A percentile compares a stretch with the other conserved stretches of the same genome.
Evolutionary conservation across 2,113 vertebrate genomes (phyloP).

Genomic region (Psittacula cyanocephala): DNA sequence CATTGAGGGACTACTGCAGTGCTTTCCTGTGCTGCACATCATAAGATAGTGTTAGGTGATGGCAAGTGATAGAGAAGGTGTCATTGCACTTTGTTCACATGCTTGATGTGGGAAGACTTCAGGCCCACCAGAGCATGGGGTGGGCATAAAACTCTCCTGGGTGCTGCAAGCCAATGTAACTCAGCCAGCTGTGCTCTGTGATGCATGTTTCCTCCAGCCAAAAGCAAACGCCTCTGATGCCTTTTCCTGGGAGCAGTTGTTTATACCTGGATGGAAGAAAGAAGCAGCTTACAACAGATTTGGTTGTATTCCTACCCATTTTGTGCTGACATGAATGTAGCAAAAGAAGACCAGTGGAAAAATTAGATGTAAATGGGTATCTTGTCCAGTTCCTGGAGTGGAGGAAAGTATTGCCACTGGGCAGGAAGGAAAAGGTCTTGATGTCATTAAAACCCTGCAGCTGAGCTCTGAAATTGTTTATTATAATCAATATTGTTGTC

Average conservation of each 20-base stretch:
- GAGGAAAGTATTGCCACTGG: background rate
- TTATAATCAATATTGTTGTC: background rate
- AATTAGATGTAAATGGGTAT: background rate
- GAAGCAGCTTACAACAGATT: accelerated
- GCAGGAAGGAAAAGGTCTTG: background rate
- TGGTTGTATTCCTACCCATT: background rate
- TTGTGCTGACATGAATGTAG: background rate
- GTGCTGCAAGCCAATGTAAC: background rate
- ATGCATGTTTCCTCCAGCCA: background rate
- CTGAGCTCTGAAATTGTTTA: background rate
- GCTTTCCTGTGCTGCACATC: background rate
- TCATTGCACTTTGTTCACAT: background rate
- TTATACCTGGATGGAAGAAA: background rate
- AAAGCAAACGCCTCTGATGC: background rate
- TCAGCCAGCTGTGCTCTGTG: background rate
- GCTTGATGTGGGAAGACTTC: background rate
- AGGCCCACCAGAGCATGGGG: background rate
- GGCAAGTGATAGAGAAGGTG: background rate
- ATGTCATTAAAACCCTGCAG: background rate
- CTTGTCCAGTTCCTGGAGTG: background rate
- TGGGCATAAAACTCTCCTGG: background rate
- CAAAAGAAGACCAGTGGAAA: background rate
- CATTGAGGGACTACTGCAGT: background rate
- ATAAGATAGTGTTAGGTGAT: background rate
- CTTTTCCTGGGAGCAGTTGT: background rate